Conservation (phyloP, 2,888 invertebrate species). For the Mythimna impura region DNA sequence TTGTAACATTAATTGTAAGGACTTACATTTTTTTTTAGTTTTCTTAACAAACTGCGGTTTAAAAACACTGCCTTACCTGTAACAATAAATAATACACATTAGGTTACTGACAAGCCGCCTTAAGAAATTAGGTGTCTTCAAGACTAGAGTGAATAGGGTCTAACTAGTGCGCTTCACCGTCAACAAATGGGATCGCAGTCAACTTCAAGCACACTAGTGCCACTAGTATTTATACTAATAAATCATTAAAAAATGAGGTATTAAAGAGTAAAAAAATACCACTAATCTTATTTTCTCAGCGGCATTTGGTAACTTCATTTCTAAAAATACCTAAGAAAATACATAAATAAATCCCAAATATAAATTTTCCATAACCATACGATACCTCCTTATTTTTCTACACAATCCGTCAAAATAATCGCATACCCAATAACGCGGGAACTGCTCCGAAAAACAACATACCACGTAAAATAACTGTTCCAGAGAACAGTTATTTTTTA, state of each 20-base stretch:
- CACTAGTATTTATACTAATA: too few relatives aligned
- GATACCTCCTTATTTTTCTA: conserved; percentile 44
- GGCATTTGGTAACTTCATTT: too few relatives aligned
- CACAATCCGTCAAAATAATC: conserved; percentile 51
- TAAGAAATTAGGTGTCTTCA: background rate
- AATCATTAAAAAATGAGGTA: too few relatives aligned
- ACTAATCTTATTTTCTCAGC: too few relatives aligned
- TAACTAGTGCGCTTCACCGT: too few relatives aligned
- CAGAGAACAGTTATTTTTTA: conserved; percentile 72
- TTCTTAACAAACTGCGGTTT: background rate
- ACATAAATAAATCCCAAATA: background rate
- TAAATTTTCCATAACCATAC: conserved; percentile 15
- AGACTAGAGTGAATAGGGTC: too few relatives aligned
- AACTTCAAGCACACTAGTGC: too few relatives aligned
- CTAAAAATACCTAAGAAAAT: background rate
- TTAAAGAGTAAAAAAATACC: too few relatives aligned
- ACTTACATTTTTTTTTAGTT: conserved; percentile 26
- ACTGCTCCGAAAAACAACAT: conserved; percentile 36
- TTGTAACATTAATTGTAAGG: background rate
- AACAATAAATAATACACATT: conserved; percentile 34
- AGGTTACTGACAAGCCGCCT: background rate
- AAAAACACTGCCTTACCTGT: conserved; percentile 42
- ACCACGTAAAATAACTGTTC: conserved; percentile 43
- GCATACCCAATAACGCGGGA: conserved; percentile 42
- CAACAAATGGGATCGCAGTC: too few relatives aligned